A percentile compares a stretch with the other conserved stretches of the same genome.
phyloP scores from a whole-genome alignment of 2,888 invertebrate species.

The Octonoba sinensis region DNA sequence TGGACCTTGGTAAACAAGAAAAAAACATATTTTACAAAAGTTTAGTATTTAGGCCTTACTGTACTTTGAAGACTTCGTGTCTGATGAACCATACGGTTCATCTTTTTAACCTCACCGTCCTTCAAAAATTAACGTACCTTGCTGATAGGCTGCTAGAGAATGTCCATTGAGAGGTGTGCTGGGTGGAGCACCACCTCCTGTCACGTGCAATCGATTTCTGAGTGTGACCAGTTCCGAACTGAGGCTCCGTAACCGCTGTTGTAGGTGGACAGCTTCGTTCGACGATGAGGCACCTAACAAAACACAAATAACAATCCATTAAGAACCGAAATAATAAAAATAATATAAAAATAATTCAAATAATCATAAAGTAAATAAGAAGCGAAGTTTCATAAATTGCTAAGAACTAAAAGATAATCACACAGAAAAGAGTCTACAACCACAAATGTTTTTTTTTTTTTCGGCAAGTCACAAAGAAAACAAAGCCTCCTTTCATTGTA shows the following conservation, averaged over 20 bases:
- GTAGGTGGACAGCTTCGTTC: constrained; percentile 92
- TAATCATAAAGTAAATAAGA: background rate
- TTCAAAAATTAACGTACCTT: constrained; percentile 67
- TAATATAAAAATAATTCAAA: background rate
- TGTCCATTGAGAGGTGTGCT: constrained; percentile 67
- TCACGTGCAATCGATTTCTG: constrained; percentile 87
- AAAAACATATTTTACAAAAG: no score
- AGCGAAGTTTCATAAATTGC: no score
- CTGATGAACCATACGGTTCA: no score
- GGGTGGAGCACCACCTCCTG: constrained; percentile 70
- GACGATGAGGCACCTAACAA: constrained; percentile 88
- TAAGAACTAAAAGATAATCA: no score
- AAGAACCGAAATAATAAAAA: background rate
- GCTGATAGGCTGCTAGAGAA: constrained; percentile 66
- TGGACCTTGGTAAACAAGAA: no score
- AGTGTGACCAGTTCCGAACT: constrained; percentile 92
- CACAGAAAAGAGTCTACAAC: no score
- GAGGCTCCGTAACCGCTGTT: constrained; percentile 89
- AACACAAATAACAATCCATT: constrained; percentile 1
- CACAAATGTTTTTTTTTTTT: no score
- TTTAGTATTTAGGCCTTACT: no score
- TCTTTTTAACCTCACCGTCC: no score
- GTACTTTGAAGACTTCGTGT: no score
- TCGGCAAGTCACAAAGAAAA: no score
- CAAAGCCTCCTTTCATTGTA: no score